Conservation (phyloP, 2,113 vertebrate genomes). For the Petrocephalus microphthalmus region DNA sequence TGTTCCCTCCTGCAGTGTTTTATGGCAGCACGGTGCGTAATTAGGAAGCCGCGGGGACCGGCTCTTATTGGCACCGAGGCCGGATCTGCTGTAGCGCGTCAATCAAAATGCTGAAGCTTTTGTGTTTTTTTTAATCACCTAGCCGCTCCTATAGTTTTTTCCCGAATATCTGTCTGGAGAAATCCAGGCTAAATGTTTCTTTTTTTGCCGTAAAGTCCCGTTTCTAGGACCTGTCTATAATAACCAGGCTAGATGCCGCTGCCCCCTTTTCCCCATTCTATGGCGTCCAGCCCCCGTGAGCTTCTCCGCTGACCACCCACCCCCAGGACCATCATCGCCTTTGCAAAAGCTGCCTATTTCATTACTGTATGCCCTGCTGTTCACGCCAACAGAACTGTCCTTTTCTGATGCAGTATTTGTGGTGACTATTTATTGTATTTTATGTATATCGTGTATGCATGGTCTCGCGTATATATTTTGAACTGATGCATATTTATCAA, state of each 20-base stretch:
- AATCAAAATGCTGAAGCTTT: neutral
- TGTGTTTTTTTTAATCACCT: neutral
- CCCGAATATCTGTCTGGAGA: neutral
- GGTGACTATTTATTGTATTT: conserved; percentile 73
- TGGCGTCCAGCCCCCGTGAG: neutral
- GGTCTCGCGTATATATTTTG: conserved; percentile 70
- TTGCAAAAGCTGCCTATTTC: conserved; percentile 32
- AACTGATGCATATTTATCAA: conserved; percentile 72
- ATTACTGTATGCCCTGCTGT: conserved; percentile 31
- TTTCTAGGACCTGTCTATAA: neutral
- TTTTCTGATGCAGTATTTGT: conserved; percentile 59
- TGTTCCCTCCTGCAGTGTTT: neutral
- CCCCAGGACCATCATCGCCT: neutral
- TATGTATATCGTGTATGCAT: conserved; percentile 72
- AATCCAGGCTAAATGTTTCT: neutral
- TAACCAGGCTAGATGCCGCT: neutral
- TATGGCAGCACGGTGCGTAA: neutral
- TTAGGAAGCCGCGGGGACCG: neutral
- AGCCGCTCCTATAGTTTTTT: neutral
- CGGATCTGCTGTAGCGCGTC: neutral
- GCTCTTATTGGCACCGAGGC: neutral
- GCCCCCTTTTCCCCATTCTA: neutral
- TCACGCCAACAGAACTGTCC: conserved; percentile 26
- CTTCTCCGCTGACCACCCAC: neutral
- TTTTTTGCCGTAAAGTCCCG: neutral